phyloP scores from a whole-genome alignment of 2,888 invertebrate genomes.

The Ferrisia virgata region DNA sequence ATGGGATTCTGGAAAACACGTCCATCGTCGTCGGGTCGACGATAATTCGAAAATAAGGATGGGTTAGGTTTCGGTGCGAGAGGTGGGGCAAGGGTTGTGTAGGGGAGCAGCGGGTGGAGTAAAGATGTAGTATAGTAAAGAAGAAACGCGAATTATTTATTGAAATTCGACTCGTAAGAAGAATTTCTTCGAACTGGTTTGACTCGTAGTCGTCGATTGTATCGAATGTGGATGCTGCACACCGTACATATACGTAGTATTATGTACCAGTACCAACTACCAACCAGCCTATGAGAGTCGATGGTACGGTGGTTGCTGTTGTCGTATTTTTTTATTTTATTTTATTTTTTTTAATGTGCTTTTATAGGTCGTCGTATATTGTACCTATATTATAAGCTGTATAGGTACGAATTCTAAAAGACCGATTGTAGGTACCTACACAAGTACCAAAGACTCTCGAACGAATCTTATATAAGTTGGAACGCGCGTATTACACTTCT shows the following conservation, averaged over 20 bases:
- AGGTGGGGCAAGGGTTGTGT: too few species aligned
- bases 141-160: background rate
- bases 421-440: too few species aligned
- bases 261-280: too few species aligned
- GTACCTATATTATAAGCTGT: too few species aligned
- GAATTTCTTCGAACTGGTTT: background rate
- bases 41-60: background rate
- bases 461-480: background rate
- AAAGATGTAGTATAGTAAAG: background rate
- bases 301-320: background rate
- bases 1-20: background rate
- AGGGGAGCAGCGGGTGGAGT: too few species aligned
- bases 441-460: background rate
- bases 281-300: too few species aligned
- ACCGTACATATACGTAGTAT: background rate
- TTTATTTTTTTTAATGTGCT: background rate
- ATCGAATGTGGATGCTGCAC: too few species aligned
- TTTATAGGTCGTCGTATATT: background rate
- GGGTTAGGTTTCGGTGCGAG: too few species aligned
- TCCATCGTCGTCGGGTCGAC: background rate
- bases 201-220: background rate
- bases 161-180: slow-evolving; percentile 3
- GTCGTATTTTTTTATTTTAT: too few species aligned
- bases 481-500: slow-evolving; percentile 9
- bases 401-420: background rate